Conservation (phyloP, 2,113 vertebrate species). For the Esox niger region DNA sequence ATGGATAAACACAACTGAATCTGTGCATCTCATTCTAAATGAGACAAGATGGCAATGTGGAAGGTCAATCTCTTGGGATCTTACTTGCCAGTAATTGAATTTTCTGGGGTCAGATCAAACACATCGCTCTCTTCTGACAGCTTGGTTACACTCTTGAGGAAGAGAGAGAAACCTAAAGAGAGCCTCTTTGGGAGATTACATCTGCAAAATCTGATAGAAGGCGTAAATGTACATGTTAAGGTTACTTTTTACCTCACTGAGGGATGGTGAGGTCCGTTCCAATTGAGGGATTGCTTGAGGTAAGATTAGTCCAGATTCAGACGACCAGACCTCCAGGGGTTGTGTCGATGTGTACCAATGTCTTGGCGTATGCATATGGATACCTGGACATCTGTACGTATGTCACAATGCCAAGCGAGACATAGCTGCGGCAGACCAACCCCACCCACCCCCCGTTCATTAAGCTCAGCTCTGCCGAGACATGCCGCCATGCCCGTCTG, state of each 20-base stretch:
- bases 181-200: constrained; percentile 45
- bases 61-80: constrained; percentile 54
- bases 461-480: neutral
- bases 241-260: constrained; percentile 18
- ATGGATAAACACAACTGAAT: constrained; percentile 24
- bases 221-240: constrained; percentile 32
- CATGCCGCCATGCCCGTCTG: constrained; percentile 1
- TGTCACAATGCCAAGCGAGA: no score
- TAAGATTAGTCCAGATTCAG: constrained; percentile 2
- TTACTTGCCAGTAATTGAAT: constrained; percentile 64
- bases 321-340: neutral
- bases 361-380: neutral
- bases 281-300: constrained; percentile 37
- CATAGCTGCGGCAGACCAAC: no score
- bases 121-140: constrained; percentile 21
- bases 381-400: neutral
- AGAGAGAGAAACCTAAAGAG: constrained; percentile 22
- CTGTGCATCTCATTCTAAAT: constrained; percentile 56
- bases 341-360: neutral
- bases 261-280: constrained; percentile 29
- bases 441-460: no score
- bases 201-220: constrained; percentile 27
- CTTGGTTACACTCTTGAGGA: constrained; percentile 43
- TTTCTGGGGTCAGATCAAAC: constrained; percentile 59
- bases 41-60: constrained; percentile 42